Evolutionary conservation across 2,888 invertebrate species (phyloP).

Genomic region (Agrochola macilenta): DNA sequence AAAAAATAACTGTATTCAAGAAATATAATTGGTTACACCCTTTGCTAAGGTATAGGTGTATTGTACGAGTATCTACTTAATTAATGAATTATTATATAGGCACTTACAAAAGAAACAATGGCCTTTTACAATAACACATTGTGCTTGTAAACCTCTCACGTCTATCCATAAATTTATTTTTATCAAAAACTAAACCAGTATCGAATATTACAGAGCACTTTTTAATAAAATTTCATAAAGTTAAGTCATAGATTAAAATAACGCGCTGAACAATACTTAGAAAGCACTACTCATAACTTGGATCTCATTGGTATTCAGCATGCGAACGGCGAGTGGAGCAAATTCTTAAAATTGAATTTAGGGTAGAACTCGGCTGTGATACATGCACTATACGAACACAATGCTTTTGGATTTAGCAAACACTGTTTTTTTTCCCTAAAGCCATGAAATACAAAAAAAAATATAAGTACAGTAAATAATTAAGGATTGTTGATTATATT

Average conservation of each 20-base stretch:
- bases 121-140: background rate
- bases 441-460: background rate
- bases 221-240: slow-evolving; percentile 63
- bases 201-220: slow-evolving; percentile 35
- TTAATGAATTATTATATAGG: background rate
- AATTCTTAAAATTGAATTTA: slow-evolving; percentile 89
- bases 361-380: slow-evolving; percentile 78
- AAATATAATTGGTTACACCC: background rate
- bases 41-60: background rate
- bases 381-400: slow-evolving; percentile 73
- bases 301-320: slow-evolving; percentile 83
- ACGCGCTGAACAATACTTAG: slow-evolving; percentile 75
- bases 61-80: background rate
- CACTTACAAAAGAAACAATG: background rate
- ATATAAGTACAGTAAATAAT: too few relatives aligned
- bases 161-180: slow-evolving; percentile 19
- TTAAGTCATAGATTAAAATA: slow-evolving; percentile 68
- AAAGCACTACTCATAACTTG: slow-evolving; percentile 81
- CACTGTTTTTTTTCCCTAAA: slow-evolving; percentile 8
- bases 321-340: slow-evolving; percentile 81
- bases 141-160: background rate
- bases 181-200: slow-evolving; percentile 22
- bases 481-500: background rate
- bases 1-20: background rate
- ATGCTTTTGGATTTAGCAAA: slow-evolving; percentile 68